Conservation (phyloP, 1,140 invertebrate genomes). For the Drosophila seguyi region DNA sequence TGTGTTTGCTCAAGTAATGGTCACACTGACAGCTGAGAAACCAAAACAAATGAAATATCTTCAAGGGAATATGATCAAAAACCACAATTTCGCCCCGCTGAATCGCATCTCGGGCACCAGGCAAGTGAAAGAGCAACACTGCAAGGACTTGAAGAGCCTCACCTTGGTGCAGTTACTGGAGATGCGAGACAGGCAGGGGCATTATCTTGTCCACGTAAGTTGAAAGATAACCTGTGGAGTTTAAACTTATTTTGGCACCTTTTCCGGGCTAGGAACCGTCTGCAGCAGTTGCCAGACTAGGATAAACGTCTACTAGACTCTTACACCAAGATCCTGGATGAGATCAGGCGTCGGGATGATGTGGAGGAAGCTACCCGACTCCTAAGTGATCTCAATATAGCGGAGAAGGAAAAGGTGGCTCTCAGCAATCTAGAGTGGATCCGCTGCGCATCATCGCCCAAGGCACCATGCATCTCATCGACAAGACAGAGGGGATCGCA, state of each 20-base stretch:
- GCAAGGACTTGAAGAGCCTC: conserved; percentile 85
- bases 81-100: conserved; percentile 38
- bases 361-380: conserved; percentile 87
- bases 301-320: conserved; percentile 88
- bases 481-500: conserved; percentile 86
- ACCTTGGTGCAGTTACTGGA: conserved; percentile 85
- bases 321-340: conserved; percentile 86
- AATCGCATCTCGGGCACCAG: conserved; percentile 57
- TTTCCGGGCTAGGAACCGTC: conserved; percentile 49
- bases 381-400: conserved; percentile 88
- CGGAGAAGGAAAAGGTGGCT: conserved; percentile 86
- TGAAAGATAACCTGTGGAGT: conserved; percentile 6
- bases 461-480: conserved; percentile 87
- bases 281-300: conserved; percentile 88
- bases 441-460: conserved; percentile 89
- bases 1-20: neutral
- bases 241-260: conserved; percentile 12
- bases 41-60: conserved; percentile 25
- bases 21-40: conserved; percentile 7
- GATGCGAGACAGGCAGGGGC: conserved; percentile 86
- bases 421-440: conserved; percentile 90
- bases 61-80: conserved; percentile 28
- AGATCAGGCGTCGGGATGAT: conserved; percentile 87
- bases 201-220: conserved; percentile 86
- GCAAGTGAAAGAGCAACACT: conserved; percentile 53